These are phyloP conservation scores for Poeciliopsis turneri DNA, from an alignment of 2,797 vertebrate genomes.

Conservation along the genomic window DNA sequence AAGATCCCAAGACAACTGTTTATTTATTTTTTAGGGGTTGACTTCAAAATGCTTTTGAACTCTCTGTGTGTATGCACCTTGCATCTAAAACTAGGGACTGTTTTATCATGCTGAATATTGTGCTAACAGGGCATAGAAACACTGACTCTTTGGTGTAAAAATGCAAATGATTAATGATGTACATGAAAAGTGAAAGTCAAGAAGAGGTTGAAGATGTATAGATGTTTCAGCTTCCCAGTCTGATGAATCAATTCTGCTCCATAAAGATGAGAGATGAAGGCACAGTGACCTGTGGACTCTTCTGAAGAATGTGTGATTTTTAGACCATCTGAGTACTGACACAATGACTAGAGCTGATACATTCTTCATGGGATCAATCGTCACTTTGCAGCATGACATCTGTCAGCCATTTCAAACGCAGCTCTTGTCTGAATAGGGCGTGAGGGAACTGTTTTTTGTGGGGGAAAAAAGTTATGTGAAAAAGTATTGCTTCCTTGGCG, in stretches of 20 bases:
- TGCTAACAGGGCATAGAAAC: neutral
- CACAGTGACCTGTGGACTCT: slow-evolving; percentile 31
- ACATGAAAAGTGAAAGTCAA: slow-evolving; percentile 1
- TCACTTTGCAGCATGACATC: slow-evolving; percentile 24
- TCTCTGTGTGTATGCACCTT: slow-evolving; percentile 13
- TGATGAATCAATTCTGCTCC: slow-evolving; percentile 24
- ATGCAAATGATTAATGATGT: neutral
- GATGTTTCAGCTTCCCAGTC: slow-evolving; percentile 5
- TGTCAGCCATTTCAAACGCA: slow-evolving; percentile 52
- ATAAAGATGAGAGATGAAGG: slow-evolving; percentile 24
- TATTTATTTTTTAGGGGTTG: slow-evolving; percentile 21
- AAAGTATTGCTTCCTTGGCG: neutral
- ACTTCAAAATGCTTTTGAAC: slow-evolving; percentile 18
- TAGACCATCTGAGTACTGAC: slow-evolving; percentile 45
- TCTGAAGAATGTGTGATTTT: slow-evolving; percentile 47
- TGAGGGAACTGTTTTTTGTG: slow-evolving; percentile 29
- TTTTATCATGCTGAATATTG: slow-evolving; percentile 31
- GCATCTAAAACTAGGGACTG: slow-evolving; percentile 19
- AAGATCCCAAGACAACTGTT: slow-evolving; percentile 1
- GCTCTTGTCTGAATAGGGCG: slow-evolving; percentile 37
- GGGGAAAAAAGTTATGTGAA: slow-evolving; percentile 8
- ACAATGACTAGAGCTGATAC: slow-evolving; percentile 43
- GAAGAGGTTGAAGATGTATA: slow-evolving; percentile 41
- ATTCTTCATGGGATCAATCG: slow-evolving; percentile 28
- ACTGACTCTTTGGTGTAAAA: slow-evolving; percentile 5